phyloP scores from a whole-genome alignment of 2,888 invertebrate genomes.

The Eledona agricola region DNA sequence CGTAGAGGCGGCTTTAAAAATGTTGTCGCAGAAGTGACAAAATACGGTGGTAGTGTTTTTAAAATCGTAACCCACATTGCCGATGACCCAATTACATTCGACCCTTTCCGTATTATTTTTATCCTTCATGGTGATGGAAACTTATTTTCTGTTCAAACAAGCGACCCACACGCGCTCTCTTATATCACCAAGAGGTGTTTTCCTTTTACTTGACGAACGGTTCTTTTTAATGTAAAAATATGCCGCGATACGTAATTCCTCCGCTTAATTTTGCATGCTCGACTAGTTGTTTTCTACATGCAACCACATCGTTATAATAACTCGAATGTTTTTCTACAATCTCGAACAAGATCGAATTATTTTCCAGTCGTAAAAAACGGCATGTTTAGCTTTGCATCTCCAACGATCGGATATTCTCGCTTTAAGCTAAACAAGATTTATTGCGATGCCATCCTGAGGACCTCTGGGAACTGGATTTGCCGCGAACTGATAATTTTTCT shows the following conservation, averaged over 20 bases:
- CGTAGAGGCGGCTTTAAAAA: too few species aligned
- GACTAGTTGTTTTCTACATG: too few species aligned
- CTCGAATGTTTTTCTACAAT: too few species aligned
- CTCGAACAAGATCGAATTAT: too few species aligned
- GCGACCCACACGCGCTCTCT: background rate
- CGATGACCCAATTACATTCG: constrained; percentile 19
- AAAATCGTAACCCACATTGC: background rate
- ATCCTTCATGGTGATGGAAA: constrained; percentile 15
- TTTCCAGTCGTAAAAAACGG: too few species aligned
- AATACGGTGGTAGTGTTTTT: too few species aligned
- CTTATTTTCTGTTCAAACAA: constrained; percentile 25
- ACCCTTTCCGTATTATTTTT: constrained; percentile 21
- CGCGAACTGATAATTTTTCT: constrained; percentile 4
- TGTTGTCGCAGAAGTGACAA: too few species aligned
- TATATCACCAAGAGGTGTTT: constrained; percentile 15
- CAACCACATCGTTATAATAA: too few species aligned
- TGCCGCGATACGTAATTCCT: too few species aligned
- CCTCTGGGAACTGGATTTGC: background rate
- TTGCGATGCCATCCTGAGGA: background rate
- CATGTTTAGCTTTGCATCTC: constrained; percentile 1
- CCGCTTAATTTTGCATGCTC: too few species aligned
- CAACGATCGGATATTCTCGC: too few species aligned
- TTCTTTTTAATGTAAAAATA: constrained; percentile 18
- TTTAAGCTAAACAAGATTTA: constrained; percentile 9
- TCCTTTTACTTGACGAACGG: constrained; percentile 12